Evolutionary conservation across 2,113 vertebrate genomes (phyloP).

Genomic region (Natator depressus): DNA sequence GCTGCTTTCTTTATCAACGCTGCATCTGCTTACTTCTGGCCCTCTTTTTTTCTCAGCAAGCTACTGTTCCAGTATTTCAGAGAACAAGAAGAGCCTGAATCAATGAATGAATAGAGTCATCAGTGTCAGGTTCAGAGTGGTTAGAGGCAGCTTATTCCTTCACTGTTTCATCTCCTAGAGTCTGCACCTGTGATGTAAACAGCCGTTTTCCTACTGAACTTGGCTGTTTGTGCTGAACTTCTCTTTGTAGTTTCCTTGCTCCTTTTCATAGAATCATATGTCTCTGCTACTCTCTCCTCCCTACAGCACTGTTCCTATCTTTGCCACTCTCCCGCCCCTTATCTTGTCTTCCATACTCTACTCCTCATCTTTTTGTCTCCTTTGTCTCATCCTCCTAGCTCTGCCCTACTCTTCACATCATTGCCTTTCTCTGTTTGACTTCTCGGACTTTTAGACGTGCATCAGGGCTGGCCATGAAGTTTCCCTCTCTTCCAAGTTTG

Average conservation of each 20-base stretch:
- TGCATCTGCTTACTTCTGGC: neutral
- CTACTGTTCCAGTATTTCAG: conserved; percentile 9
- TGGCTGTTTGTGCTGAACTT: neutral
- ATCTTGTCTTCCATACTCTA: conserved; percentile 22
- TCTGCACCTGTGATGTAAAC: neutral
- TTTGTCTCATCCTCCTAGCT: neutral
- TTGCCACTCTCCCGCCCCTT: conserved; percentile 33
- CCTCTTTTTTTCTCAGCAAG: conserved; percentile 23
- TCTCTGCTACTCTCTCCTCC: neutral
- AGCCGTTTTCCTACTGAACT: neutral
- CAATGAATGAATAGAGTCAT: conserved; percentile 39
- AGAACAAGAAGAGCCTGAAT: neutral
- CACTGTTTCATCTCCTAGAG: neutral
- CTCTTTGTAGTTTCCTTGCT: neutral
- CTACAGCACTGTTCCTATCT: neutral
- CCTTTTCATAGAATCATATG: neutral
- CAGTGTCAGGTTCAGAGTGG: neutral
- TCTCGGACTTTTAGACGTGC: neutral
- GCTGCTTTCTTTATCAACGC: conserved; percentile 1
- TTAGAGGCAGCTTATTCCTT: neutral
- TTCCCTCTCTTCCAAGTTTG: neutral
- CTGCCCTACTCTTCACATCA: neutral
- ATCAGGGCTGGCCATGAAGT: neutral
- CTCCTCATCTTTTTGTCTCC: neutral
- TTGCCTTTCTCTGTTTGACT: neutral